phyloP scores from a whole-genome alignment of 2,797 vertebrate species.

The Gadopsis bispinosus region DNA sequence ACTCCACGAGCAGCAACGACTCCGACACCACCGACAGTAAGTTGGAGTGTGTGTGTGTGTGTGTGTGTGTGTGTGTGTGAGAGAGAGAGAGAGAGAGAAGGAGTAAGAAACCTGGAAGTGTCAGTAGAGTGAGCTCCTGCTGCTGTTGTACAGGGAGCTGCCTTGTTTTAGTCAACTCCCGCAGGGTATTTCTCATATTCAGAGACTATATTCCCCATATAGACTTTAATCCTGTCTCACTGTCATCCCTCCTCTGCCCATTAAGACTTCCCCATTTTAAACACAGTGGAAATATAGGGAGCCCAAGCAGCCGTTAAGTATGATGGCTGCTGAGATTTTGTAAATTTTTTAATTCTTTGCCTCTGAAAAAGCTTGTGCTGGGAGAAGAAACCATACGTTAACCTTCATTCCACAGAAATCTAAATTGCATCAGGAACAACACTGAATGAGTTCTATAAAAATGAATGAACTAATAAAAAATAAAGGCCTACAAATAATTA shows the following conservation, averaged over 20 bases:
- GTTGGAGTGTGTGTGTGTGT: slow-evolving; percentile 63
- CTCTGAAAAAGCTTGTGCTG: too few relatives aligned
- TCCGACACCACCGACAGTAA: slow-evolving; percentile 99
- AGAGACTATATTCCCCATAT: slow-evolving; percentile 16
- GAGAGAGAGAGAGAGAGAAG: background rate
- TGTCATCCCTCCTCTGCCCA: slow-evolving; percentile 29
- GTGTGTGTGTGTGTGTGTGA: slow-evolving; percentile 16
- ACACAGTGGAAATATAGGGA: background rate
- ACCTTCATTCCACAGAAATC: background rate
- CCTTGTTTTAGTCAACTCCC: slow-evolving; percentile 47
- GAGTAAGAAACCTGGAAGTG: slow-evolving; percentile 32
- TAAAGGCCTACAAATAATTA: background rate
- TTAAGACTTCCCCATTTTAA: slow-evolving; percentile 26
- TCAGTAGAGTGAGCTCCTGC: slow-evolving; percentile 48
- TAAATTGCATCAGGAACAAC: background rate
- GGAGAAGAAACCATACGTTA: background rate
- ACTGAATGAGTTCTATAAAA: background rate
- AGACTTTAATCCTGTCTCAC: slow-evolving; percentile 33
- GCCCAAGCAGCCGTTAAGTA: background rate
- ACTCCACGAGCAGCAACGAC: slow-evolving; percentile 98
- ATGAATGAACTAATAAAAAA: background rate
- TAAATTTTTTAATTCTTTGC: background rate
- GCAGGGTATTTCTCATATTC: slow-evolving; percentile 43
- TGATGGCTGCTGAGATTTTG: background rate
- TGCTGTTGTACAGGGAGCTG: slow-evolving; percentile 29